Evolutionary conservation across 2,797 vertebrate genomes (phyloP), one percentile per base, ranked within the genome.

Genomic region (Falco novaeseelandiae): DNA sequence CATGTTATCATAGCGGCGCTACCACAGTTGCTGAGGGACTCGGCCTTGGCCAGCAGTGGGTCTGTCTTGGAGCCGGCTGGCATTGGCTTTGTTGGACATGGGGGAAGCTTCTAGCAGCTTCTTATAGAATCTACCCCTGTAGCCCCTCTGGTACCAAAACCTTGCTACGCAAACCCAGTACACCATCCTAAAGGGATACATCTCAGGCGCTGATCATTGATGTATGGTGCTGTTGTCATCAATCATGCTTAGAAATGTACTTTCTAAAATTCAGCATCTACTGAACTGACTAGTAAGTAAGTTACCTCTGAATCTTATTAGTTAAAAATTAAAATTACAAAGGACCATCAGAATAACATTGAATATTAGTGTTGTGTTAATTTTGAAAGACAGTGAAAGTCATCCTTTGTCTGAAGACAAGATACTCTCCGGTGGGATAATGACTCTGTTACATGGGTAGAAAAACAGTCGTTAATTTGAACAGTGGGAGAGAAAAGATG

Each of bases 81-180:
- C 5, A 5, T 18, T 59, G 29, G 4, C 29, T 59, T 20, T 52
- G 3, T 54, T 0, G 0, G 22, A 27, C 30, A 10, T 8, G n/a
- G 23, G n/a, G n/a, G 16, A 63, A 27, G 42, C 42, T 44, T 42
- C 42, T 42, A 42, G 15, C 15, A 42, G 42, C 42, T 42, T 44
- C 42, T 44, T 8, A 44, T 44, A 44, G 17, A 44, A 19, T 18
- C 27, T 29, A 63, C 61, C 20, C 23, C 27, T 44, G 16, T 21
- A 51, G 36, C 36, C 19, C 44, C 14, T 23, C 51, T 46, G 23
- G 22, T 57, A n/a, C 32, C 44, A 21, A 70, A 67, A 51, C 36
- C 51, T 78, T 71, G n/a, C 21, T 14, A 44, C 3, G 18, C 40
- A 58, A 58, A 26, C 36, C 13, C 23, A 58, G 26, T 46, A 38